phyloP scores from a whole-genome alignment of 2,888 invertebrate genomes.

The Drosophila hamatofila region DNA sequence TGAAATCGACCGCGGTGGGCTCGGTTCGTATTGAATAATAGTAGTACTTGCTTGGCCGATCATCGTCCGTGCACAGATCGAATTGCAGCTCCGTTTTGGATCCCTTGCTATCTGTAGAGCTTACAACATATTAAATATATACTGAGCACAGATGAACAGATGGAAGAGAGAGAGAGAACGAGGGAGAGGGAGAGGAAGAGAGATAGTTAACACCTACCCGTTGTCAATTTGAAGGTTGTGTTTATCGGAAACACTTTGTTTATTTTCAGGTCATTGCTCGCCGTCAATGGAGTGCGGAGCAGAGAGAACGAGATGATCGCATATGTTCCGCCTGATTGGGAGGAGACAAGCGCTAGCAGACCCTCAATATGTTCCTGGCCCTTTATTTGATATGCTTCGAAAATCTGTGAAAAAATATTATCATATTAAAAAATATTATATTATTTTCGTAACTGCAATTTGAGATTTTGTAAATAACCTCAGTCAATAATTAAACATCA shows the following conservation, averaged over 20 bases:
- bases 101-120: slow-evolving; percentile 59
- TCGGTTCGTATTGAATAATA: slow-evolving; percentile 80
- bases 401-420: slow-evolving; percentile 66
- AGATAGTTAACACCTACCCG: slow-evolving; percentile 85
- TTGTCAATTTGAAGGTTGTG: slow-evolving; percentile 91
- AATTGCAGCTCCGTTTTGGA: slow-evolving; percentile 73
- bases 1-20: slow-evolving; percentile 72
- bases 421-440: too few species aligned
- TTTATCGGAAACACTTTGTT: slow-evolving; percentile 93
- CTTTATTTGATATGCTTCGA: slow-evolving; percentile 84
- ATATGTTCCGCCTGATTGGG: slow-evolving; percentile 81
- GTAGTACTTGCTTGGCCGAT: slow-evolving; percentile 77
- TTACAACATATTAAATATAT: slow-evolving; percentile 24
- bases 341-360: slow-evolving; percentile 82
- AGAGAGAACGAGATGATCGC: slow-evolving; percentile 83
- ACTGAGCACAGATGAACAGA: slow-evolving; percentile 4
- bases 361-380: slow-evolving; percentile 82
- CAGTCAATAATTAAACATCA: too few species aligned
- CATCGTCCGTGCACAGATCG: slow-evolving; percentile 77
- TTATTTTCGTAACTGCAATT: too few species aligned
- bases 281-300: slow-evolving; percentile 87
- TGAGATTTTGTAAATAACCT: too few species aligned
- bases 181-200: not conserved
- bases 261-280: slow-evolving; percentile 91
- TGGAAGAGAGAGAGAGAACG: not conserved